Percentiles rank a stretch among this genome's conserved stretches.
Evolutionary conservation across 2,113 vertebrate genomes (phyloP).

Genomic region (Formicarius rufipectus): DNA sequence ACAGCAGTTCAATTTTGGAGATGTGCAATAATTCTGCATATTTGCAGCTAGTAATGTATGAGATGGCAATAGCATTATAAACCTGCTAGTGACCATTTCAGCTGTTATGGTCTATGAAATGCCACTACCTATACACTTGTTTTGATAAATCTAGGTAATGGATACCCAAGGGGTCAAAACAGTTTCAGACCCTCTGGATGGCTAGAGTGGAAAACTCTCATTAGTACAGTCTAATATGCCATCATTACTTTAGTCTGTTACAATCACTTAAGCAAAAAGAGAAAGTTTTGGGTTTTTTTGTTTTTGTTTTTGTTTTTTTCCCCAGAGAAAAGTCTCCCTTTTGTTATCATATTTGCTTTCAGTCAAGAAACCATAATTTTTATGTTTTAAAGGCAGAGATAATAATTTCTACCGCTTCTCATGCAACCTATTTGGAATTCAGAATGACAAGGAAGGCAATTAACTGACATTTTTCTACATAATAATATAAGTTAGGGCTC

Average conservation of each 20-base stretch:
- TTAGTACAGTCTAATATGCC: not conserved
- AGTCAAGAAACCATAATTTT: not conserved
- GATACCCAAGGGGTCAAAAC: not conserved
- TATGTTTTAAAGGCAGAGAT: not conserved
- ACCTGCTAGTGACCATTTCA: not conserved
- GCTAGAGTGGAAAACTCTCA: not conserved
- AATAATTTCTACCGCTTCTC: not conserved
- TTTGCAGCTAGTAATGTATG: not conserved
- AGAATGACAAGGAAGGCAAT: slow-evolving; percentile 19
- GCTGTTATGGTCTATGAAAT: not conserved
- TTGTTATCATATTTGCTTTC: not conserved
- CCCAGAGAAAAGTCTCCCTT: not conserved
- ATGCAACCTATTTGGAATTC: slow-evolving; percentile 42
- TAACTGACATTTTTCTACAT: slow-evolving; percentile 57
- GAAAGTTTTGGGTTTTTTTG: no score
- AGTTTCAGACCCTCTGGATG: not conserved
- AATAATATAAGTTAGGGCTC: slow-evolving; percentile 48
- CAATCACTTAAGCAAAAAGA: not conserved
- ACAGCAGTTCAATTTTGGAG: not conserved
- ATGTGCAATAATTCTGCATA: not conserved
- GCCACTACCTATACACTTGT: not conserved
- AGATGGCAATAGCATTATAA: not conserved
- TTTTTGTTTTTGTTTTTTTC: not conserved
- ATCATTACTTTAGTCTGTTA: not conserved
- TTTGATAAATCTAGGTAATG: not conserved